phyloP scores from a whole-genome alignment of 2,888 invertebrate species.

The Ochropleura plecta region DNA sequence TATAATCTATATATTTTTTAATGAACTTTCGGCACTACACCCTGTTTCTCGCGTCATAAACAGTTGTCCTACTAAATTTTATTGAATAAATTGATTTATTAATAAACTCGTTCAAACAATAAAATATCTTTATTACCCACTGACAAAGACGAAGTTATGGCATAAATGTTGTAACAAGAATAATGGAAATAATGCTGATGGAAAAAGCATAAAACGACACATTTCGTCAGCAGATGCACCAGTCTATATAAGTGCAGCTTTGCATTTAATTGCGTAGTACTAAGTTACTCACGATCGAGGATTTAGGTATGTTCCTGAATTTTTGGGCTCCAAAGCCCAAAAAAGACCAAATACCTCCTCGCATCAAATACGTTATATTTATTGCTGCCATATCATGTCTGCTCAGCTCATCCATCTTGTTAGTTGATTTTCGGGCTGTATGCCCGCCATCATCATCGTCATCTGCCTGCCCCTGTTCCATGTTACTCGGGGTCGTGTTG shows the following conservation, averaged over 20 bases:
- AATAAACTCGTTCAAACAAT: background rate
- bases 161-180: background rate
- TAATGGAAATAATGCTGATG: slow-evolving; percentile 3
- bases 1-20: no score
- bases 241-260: background rate
- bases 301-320: no score
- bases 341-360: no score
- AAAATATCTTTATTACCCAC: background rate
- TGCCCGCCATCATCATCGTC: background rate
- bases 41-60: background rate
- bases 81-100: background rate
- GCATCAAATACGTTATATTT: background rate
- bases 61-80: background rate
- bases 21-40: background rate
- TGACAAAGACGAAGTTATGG: background rate
- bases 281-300: background rate
- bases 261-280: background rate
- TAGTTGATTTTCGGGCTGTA: background rate
- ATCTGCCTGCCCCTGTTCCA: background rate
- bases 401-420: background rate
- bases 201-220: background rate
- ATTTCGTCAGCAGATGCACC: slow-evolving; percentile 14
- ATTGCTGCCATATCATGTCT: background rate
- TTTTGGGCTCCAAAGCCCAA: no score
- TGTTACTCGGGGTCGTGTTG: background rate